Evolutionary conservation across 2,113 vertebrate species (phyloP), one percentile per base, ranked within the genome.

Genomic region (Gila orcuttii): DNA sequence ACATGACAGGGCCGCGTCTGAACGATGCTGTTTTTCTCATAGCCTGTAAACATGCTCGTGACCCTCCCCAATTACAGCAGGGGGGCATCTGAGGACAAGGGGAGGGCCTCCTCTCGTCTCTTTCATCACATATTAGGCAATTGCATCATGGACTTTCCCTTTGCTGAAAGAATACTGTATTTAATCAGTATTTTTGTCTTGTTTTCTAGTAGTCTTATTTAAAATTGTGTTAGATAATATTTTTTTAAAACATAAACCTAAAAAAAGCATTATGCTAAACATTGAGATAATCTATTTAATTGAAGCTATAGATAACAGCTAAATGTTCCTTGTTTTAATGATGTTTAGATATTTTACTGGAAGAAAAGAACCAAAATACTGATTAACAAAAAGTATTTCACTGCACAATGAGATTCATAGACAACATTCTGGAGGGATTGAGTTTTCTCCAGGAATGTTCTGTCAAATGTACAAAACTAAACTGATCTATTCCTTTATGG

Each of bases 71-170:
- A n/a, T 31, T 60, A 47, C 9, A 1, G 36, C 12, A 45, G 66
- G 36, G 33, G 79, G 79, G 25, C 60, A 68, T 50, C 59, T 31
- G 79, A 82, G 79, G 79, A 68, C 77, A 73, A 12, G n/a, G n/a
- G 9, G 36, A 73, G 62, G 62, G 69, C 55, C 42, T 33, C 83
- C 19, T 62, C 6, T 17, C 12, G 17, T 57, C 11, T 76, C 73
- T 36, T 45, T 64, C 59, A 75, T 74, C 55, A 84, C 71, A 84
- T 0, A 33, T 15, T 13, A 31, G 8, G 66, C 28, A 28, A 60
- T 45, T 64, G 39, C 60, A 50, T 80, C 36, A 80, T 28, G 39
- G 39, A 59, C 11, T 15, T 39, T 36, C 31, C 4, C 5, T 36
- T 36, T 79, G 33, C 36, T 47, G 39, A 81, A 66, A 47, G 17